These are phyloP conservation scores for Monopterus albus DNA, from an alignment of 2,113 vertebrate genomes.

Conservation along the genomic window DNA sequence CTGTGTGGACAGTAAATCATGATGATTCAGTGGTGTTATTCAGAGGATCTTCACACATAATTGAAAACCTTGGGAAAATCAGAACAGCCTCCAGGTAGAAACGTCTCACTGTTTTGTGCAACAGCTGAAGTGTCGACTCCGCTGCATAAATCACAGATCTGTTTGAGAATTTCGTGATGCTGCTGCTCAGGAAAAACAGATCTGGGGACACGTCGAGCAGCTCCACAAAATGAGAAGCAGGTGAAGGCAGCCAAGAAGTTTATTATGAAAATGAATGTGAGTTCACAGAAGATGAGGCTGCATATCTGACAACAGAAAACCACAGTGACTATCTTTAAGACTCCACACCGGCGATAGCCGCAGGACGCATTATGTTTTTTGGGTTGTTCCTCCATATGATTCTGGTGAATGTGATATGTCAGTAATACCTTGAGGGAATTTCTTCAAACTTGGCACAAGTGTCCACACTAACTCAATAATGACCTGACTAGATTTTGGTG, in stretches of 20 bases:
- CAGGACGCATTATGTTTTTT: too few relatives aligned
- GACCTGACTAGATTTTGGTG: too few relatives aligned
- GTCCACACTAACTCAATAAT: too few relatives aligned
- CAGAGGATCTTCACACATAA: slow-evolving; percentile 56
- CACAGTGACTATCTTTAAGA: background rate
- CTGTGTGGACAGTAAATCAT: slow-evolving; percentile 52
- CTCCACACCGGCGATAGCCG: too few relatives aligned
- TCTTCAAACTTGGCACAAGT: too few relatives aligned
- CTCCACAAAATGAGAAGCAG: background rate
- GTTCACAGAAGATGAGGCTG: background rate
- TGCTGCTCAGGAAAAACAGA: slow-evolving; percentile 8
- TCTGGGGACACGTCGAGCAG: background rate
- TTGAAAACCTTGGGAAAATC: slow-evolving; percentile 59
- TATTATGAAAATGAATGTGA: background rate
- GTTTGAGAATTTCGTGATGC: slow-evolving; percentile 34
- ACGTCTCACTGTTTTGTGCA: slow-evolving; percentile 28
- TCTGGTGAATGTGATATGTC: too few relatives aligned
- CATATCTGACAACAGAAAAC: background rate
- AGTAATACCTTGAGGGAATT: too few relatives aligned
- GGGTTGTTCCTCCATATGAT: too few relatives aligned
- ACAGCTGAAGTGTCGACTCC: slow-evolving; percentile 32
- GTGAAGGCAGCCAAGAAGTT: background rate
- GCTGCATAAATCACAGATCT: slow-evolving; percentile 52
- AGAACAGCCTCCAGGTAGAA: slow-evolving; percentile 60
- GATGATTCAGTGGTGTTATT: slow-evolving; percentile 66